phyloP scores from a whole-genome alignment of 2,888 invertebrate genomes.

The Diaphora mendica region DNA sequence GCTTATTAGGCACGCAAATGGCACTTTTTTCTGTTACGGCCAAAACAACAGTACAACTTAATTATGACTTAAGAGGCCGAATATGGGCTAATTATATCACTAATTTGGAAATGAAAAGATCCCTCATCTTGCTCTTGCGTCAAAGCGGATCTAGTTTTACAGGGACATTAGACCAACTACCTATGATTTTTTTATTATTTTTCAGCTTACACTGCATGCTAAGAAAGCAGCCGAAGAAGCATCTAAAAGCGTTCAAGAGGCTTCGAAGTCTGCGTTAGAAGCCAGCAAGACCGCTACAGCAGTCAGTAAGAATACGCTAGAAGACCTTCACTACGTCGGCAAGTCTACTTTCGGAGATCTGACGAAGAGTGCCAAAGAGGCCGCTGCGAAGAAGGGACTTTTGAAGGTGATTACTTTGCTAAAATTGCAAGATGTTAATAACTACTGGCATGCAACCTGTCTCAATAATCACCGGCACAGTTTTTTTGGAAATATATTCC shows the following conservation, averaged over 20 bases:
- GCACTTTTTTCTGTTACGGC: background rate
- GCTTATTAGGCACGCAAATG: background rate
- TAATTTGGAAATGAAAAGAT: background rate
- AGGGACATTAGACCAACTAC: background rate
- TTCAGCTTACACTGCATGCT: constrained; percentile 93
- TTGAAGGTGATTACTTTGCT: constrained; percentile 86
- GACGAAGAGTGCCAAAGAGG: constrained; percentile 96
- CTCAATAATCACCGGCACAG: background rate
- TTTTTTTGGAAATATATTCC: background rate
- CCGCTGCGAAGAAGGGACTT: constrained; percentile 93
- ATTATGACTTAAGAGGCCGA: background rate
- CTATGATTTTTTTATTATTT: background rate
- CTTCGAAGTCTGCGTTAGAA: constrained; percentile 93
- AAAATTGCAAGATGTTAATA: background rate
- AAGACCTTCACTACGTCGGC: constrained; percentile 95
- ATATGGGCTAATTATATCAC: background rate
- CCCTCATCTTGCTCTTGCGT: background rate
- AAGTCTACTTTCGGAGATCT: constrained; percentile 95
- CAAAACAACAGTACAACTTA: background rate
- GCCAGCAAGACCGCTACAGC: constrained; percentile 95
- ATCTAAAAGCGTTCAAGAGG: constrained; percentile 93
- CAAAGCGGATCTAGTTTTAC: background rate
- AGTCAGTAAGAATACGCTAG: constrained; percentile 94
- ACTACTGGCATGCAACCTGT: background rate
- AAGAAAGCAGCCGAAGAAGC: constrained; percentile 95